These are phyloP conservation scores for Achatina immaculata DNA, from an alignment of 1,140 invertebrate species.

Conservation along the genomic window DNA sequence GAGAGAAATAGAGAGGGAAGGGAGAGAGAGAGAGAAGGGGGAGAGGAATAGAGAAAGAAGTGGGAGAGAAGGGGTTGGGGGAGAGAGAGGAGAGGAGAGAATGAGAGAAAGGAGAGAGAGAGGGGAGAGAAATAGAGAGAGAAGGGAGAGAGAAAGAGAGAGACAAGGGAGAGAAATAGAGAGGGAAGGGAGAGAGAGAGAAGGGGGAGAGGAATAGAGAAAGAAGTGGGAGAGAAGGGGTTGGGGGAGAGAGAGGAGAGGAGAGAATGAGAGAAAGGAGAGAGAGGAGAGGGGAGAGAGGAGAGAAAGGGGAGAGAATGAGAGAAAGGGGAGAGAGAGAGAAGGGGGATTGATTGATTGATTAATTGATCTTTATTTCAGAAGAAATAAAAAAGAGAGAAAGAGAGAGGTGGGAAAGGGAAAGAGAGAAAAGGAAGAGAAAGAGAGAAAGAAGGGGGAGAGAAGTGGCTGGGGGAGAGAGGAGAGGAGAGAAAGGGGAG, in stretches of 20 bases:
- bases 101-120: constrained; percentile 11
- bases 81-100: not conserved
- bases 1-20: too few relatives aligned
- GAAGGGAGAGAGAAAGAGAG: not conserved
- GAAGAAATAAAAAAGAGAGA: constrained; percentile 15
- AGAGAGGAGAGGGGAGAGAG: constrained; percentile 15
- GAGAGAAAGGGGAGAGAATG: not conserved
- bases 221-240: not conserved
- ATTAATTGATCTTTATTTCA: too few relatives aligned
- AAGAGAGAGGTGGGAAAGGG: not conserved
- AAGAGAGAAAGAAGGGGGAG: not conserved
- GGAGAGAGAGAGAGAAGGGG: too few relatives aligned
- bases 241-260: not conserved
- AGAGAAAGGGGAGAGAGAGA: too few relatives aligned
- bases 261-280: not conserved
- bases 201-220: not conserved
- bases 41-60: too few relatives aligned
- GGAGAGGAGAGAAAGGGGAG: not conserved
- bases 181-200: not conserved
- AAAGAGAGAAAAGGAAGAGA: not conserved
- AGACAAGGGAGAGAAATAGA: not conserved
- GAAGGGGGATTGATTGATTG: too few relatives aligned
- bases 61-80: too few relatives aligned
- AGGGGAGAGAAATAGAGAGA: not conserved
- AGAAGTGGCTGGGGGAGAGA: not conserved